A percentile compares a stretch with the other conserved stretches of the same genome.
These are phyloP conservation scores for Pipistrellus pygmaeus DNA, from an alignment of 2,797 vertebrate species.

Conservation along the genomic window DNA sequence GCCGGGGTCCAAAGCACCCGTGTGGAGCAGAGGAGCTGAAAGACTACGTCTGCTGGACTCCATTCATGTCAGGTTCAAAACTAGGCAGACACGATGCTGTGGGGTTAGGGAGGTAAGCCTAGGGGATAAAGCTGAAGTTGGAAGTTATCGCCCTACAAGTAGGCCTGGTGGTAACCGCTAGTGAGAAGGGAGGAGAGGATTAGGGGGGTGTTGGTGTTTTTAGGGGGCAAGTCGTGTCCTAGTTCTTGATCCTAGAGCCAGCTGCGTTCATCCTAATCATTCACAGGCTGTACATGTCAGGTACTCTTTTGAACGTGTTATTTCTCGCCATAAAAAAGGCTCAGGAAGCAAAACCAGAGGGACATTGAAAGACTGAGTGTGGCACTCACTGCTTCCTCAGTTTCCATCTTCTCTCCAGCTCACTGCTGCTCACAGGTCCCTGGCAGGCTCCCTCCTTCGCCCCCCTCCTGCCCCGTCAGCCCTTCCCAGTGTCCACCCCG, in stretches of 20 bases:
- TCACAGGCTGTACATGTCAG: not conserved
- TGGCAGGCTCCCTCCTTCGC: not conserved
- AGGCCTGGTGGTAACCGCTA: not conserved
- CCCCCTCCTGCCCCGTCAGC: not conserved
- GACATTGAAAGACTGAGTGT: fast-evolving
- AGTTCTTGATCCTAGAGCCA: not conserved
- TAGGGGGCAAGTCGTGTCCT: not conserved
- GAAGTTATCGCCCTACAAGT: not conserved
- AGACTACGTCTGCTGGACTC: fast-evolving
- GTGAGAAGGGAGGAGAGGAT: not conserved
- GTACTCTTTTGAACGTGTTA: not conserved
- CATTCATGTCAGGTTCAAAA: not conserved
- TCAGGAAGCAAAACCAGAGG: not conserved
- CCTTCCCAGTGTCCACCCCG: no score
- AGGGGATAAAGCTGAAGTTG: not conserved
- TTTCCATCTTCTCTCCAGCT: not conserved
- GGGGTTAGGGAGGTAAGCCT: not conserved
- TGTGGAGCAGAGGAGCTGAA: not conserved
- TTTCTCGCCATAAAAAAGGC: not conserved
- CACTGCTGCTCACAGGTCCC: not conserved
- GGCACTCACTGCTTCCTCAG: not conserved
- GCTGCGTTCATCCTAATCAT: not conserved
- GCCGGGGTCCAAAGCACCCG: not conserved
- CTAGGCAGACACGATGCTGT: not conserved
- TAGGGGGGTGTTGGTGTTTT: not conserved